phyloP scores from a whole-genome alignment of 2,113 vertebrate species.

The Pachypanchax playfairii region DNA sequence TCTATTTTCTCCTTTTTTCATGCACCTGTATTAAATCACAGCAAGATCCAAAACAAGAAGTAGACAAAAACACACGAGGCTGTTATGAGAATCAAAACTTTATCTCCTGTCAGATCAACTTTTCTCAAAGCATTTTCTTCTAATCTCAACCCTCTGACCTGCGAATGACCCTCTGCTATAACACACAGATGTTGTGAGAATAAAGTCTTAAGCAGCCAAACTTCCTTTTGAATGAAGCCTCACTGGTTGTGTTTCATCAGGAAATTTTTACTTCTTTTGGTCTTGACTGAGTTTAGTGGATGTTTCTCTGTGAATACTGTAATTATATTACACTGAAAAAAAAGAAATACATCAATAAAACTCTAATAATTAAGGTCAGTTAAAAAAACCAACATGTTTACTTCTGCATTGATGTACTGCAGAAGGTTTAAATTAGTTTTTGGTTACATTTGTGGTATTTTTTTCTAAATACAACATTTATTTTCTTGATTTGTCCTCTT shows the following conservation, averaged over 20 bases:
- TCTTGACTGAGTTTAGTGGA: slow-evolving; percentile 37
- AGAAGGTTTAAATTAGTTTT: too few species aligned
- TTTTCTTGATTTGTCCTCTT: too few species aligned
- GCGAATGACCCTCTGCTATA: slow-evolving; percentile 1
- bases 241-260: background rate
- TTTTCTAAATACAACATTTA: too few species aligned
- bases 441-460: too few species aligned
- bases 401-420: too few species aligned
- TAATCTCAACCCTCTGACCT: background rate
- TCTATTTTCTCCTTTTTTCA: background rate
- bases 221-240: background rate
- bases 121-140: slow-evolving; percentile 43
- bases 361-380: too few species aligned
- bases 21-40: background rate
- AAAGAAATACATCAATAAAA: too few species aligned
- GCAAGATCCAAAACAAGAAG: background rate
- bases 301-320: too few species aligned
- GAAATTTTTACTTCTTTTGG: slow-evolving; percentile 51
- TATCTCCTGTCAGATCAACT: slow-evolving; percentile 6
- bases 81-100: slow-evolving; percentile 38
- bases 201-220: slow-evolving; percentile 6
- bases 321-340: too few species aligned
- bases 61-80: slow-evolving; percentile 3
- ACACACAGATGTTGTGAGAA: slow-evolving; percentile 16
- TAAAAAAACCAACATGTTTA: too few species aligned